Percentiles rank a stretch among this genome's conserved stretches.
These are phyloP conservation scores for Hypotaenidia okinawae DNA, from an alignment of 2,797 vertebrate species.

Conservation along the genomic window DNA sequence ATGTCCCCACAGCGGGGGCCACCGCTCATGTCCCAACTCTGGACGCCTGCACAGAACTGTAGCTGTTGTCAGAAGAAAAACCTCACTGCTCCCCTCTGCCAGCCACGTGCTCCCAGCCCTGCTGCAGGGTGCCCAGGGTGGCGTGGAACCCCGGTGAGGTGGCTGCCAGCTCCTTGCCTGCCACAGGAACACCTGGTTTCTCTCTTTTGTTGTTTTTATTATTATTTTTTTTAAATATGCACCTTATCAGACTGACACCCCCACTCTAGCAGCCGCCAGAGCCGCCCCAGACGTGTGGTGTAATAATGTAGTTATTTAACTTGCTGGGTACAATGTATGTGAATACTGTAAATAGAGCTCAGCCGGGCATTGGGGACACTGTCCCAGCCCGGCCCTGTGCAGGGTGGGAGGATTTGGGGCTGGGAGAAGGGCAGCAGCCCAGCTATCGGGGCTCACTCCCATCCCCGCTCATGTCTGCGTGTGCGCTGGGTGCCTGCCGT, in stretches of 20 bases:
- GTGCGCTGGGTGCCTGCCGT: background rate
- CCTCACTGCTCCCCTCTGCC: background rate
- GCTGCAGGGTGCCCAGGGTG: background rate
- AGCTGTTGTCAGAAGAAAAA: background rate
- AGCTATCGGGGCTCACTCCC: background rate
- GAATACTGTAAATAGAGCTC: conserved; percentile 95
- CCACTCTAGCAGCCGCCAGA: conserved; percentile 64
- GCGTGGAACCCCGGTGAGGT: background rate
- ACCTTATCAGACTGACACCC: conserved; percentile 84
- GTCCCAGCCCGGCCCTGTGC: background rate
- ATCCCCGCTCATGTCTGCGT: background rate
- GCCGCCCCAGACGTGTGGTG: conserved; percentile 75
- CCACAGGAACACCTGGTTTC: background rate
- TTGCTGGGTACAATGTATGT: conserved; percentile 91
- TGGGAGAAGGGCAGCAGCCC: background rate
- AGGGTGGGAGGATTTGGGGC: background rate
- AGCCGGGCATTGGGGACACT: background rate
- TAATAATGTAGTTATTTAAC: conserved; percentile 95
- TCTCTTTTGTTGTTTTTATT: conserved; percentile 67
- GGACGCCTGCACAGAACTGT: background rate
- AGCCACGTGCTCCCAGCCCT: accelerated
- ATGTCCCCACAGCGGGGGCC: background rate
- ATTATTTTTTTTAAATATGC: conserved; percentile 75
- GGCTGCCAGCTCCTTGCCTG: accelerated
- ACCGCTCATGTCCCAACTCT: background rate